Base-by-base conservation (phyloP, 2,797 vertebrate species). In the Oreonectes daqikongensis region DNA sequence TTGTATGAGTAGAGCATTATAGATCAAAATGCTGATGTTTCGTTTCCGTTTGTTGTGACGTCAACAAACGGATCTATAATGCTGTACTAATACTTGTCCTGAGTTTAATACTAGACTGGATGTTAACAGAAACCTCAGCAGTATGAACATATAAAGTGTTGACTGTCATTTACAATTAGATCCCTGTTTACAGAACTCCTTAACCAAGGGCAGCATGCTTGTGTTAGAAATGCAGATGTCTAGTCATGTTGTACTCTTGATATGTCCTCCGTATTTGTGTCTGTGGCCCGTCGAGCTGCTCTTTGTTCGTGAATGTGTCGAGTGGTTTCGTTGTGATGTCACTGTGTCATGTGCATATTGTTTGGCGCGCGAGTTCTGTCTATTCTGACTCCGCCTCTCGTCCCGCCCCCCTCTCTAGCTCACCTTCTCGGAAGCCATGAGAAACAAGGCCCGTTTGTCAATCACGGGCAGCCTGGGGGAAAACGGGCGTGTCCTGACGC, bases 341-440 rank as follows among this genome's bases (percentile, higher is more conserved):
- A 86, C 61, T 87, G 76, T 85, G 77, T 73, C 57, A 77, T 78
- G 74, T 74, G 59, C 66, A 77, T 81, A 68, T 77, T 77, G 14
- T 53, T 22, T 35, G 67, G 46, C 46, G 64, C 65, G 74, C 84
- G 76, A 59, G 66, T 71, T 85, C 74, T 80, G 81, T 73, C 77
- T 67, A 8, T 75, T 69, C 63, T 79, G 77, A 64, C 73, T 82
- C 81, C 79, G 48, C 83, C 82, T 86, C 82, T 86, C 81, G 4
- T 88, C 84, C 79, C 79, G 11, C 84, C 85, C 86, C 80, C 86
- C 82, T 86, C 88, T 88, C 75, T 85, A 98, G 97, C 93, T 99
- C 92, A 95, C 95, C 88, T 98, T 99, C 92, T 96, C 96, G 85
- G 95, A 98, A 96, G 97, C 96, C 95, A 97, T 98, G 96, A 94